A percentile compares a stretch with the other conserved stretches of the same genome.
Evolutionary conservation across 2,888 invertebrate species (phyloP).

Genomic region (Ametastegia equiseti): DNA sequence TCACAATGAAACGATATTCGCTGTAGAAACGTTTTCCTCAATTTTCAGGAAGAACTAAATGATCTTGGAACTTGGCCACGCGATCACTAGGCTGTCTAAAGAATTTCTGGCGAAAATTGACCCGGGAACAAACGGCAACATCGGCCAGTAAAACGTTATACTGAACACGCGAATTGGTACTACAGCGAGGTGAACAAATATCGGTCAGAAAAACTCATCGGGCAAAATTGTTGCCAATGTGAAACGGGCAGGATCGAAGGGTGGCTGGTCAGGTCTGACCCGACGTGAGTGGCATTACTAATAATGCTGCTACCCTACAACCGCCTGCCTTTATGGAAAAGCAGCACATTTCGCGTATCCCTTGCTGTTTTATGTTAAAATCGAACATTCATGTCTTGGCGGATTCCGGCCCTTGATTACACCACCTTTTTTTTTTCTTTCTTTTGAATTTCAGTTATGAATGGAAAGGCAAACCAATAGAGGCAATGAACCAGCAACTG

Average conservation of each 20-base stretch:
- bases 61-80: not conserved
- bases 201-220: not conserved
- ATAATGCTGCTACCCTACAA: not conserved
- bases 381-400: not conserved
- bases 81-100: not conserved
- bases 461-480: no score
- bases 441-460: no score
- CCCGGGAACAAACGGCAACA: not conserved
- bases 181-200: not conserved
- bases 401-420: not conserved
- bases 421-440: not conserved
- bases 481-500: no score
- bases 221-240: not conserved
- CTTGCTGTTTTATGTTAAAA: not conserved
- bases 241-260: not conserved
- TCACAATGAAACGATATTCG: not conserved
- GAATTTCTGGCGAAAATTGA: not conserved
- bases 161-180: not conserved
- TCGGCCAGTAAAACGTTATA: not conserved
- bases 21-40: not conserved
- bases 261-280: conserved; percentile 6
- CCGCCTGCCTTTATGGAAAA: not conserved
- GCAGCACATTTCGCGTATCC: not conserved
- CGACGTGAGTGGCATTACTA: not conserved
- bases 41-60: not conserved